Evolutionary conservation across 2,888 invertebrate genomes (phyloP), one percentile per base, ranked within the genome.

Genomic region (Torymus aiolomorphi): DNA sequence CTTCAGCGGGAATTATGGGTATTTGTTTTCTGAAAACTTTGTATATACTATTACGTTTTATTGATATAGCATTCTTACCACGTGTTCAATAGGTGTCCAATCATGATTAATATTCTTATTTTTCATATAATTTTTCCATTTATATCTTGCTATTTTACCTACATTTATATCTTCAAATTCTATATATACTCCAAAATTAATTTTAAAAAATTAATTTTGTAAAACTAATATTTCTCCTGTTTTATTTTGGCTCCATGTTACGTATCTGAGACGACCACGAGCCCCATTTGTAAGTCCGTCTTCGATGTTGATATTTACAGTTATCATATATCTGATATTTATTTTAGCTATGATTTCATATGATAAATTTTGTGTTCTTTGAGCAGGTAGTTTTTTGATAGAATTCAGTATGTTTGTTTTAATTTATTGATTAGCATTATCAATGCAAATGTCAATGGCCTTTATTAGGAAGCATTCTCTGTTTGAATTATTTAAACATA

Each of bases 261-360:
- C n/a, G 14, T 54, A 4, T 69, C 24, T 18, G 1, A 69, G 56
- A n/a, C n/a, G n/a, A n/a, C n/a, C n/a, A n/a, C n/a, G n/a, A n/a
- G n/a, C n/a, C n/a, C n/a, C n/a, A n/a, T n/a, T n/a, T n/a, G n/a
- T n/a, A n/a, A n/a, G n/a, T n/a, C n/a, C n/a, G n/a, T n/a, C n/a
- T n/a, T n/a, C n/a, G n/a, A n/a, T n/a, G n/a, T n/a, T n/a, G n/a
- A n/a, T n/a, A n/a, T n/a, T n/a, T n/a, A n/a, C n/a, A 49, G 76
- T 80, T 62, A 80, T 72, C 76, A 76, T 70, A 62, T 80, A 80
- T 66, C 80, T 70, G 14, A 66, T 76, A 52, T 24, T 61, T 11
- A 71, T 20, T 76, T 80, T 62, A 14, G 24, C 62, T 24, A 2
- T 12, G 24, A 62, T 62, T 31, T 62, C 14, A 62, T 1, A 13